A percentile compares a stretch with the other conserved stretches of the same genome.
Conservation (phyloP, 1,140 invertebrate genomes). For the Pachypeltis micranthus region DNA sequence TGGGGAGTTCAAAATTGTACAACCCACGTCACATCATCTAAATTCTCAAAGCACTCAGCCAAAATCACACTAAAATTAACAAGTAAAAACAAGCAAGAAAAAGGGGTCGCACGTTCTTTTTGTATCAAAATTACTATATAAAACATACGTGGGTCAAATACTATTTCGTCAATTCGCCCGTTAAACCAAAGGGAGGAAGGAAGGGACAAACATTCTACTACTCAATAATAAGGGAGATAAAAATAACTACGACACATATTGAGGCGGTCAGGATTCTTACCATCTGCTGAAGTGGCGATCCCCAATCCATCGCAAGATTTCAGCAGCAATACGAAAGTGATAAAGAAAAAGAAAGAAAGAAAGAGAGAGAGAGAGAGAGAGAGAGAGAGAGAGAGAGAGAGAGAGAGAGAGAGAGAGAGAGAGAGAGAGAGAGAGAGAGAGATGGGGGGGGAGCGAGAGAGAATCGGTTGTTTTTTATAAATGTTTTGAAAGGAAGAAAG, state of each 20-base stretch:
- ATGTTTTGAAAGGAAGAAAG: background rate
- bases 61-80: background rate
- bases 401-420: no score
- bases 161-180: background rate
- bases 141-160: background rate
- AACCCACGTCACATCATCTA: no score
- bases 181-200: background rate
- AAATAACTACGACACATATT: constrained; percentile 1
- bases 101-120: background rate
- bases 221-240: constrained; percentile 7
- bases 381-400: constrained; percentile 14
- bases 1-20: no score
- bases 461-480: no score
- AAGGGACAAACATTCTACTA: constrained; percentile 2
- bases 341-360: constrained; percentile 1
- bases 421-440: constrained; percentile 3
- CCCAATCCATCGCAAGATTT: constrained; percentile 15
- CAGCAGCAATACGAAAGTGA: constrained; percentile 5
- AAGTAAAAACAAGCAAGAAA: background rate
- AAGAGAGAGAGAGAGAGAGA: constrained; percentile 4
- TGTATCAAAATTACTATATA: background rate
- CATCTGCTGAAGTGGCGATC: constrained; percentile 13
- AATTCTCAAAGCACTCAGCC: no score
- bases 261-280: constrained; percentile 20
- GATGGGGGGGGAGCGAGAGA: no score